These are phyloP conservation scores for Leguminivora glycinivorella DNA, from an alignment of 1,140 invertebrate genomes.

Conservation along the genomic window DNA sequence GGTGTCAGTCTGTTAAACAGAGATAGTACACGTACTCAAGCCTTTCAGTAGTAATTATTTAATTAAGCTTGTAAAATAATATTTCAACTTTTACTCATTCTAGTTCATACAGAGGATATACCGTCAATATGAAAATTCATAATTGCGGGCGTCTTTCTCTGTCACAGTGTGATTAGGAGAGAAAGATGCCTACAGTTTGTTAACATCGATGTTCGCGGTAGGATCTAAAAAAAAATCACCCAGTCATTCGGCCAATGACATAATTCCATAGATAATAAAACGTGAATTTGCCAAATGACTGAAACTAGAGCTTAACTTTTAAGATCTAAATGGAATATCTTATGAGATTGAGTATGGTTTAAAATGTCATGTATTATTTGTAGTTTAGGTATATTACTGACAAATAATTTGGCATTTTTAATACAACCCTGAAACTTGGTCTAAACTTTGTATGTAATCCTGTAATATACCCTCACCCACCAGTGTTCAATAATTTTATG, in stretches of 20 bases:
- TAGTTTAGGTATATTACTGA: not conserved
- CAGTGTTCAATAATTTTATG: slow-evolving; percentile 26
- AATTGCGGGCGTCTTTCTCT: too few relatives aligned
- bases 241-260: too few relatives aligned
- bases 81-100: not conserved
- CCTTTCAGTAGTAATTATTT: not conserved
- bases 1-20: not conserved
- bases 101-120: too few relatives aligned
- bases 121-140: too few relatives aligned
- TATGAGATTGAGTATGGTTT: not conserved
- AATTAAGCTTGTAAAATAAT: not conserved
- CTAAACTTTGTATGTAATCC: not conserved
- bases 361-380: not conserved
- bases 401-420: not conserved
- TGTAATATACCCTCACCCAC: not conserved
- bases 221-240: too few relatives aligned
- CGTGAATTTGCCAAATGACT: too few relatives aligned
- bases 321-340: too few relatives aligned
- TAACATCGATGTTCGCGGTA: too few relatives aligned
- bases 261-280: too few relatives aligned
- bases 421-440: not conserved
- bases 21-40: not conserved
- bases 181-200: too few relatives aligned
- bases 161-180: too few relatives aligned
- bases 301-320: too few relatives aligned